A percentile compares a stretch with the other conserved stretches of the same genome.
Evolutionary conservation across 2,113 vertebrate genomes (phyloP).

Genomic region (Pachycephala philippinensis): DNA sequence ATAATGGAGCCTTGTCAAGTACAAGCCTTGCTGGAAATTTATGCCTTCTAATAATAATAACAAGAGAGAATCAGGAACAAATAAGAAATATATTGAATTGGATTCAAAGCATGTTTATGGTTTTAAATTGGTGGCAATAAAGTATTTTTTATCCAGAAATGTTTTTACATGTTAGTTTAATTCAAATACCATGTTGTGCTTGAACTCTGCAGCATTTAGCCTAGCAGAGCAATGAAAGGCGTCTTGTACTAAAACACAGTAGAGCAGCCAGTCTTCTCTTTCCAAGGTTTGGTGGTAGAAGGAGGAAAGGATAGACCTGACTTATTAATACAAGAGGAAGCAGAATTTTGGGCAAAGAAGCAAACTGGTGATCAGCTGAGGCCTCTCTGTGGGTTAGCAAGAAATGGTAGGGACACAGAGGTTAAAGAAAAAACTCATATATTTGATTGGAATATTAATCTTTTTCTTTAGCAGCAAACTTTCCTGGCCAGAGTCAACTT

Average conservation of each 20-base stretch:
- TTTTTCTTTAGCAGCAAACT: background rate
- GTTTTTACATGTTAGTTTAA: constrained; percentile 63
- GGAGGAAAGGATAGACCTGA: background rate
- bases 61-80: constrained; percentile 72
- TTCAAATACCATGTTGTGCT: constrained; percentile 59
- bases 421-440: background rate
- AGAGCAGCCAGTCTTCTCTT: background rate
- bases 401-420: background rate
- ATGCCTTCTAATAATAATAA: constrained; percentile 79
- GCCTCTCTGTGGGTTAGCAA: background rate
- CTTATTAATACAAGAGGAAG: background rate
- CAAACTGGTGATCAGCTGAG: background rate
- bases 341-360: background rate
- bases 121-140: constrained; percentile 73
- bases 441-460: background rate
- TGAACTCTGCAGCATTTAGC: constrained; percentile 58
- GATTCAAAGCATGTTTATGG: constrained; percentile 76
- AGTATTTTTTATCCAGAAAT: constrained; percentile 67
- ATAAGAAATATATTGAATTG: constrained; percentile 76
- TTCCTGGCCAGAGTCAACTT: background rate
- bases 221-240: constrained; percentile 30
- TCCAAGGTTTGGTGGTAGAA: background rate
- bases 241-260: background rate
- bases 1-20: constrained; percentile 78
- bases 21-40: constrained; percentile 74